Base-by-base conservation (phyloP, 2,113 vertebrate genomes). In the Paramisgurnus dabryanus region DNA sequence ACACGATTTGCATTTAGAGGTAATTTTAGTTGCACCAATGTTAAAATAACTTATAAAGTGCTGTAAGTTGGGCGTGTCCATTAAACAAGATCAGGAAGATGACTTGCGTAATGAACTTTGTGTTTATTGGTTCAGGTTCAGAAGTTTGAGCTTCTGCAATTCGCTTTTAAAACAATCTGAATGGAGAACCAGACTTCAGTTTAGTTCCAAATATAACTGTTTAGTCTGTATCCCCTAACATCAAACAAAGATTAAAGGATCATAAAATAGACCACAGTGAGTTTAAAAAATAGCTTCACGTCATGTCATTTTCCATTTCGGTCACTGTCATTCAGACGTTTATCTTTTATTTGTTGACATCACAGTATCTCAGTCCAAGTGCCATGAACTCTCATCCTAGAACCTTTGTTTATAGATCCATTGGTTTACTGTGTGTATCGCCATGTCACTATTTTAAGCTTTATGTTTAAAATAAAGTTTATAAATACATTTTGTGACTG, bases 241-340 rank as follows among this genome's bases (percentile, higher is more conserved):
- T 15, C 73, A 39, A 18, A 75, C 72, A 75, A 34, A 75, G 73
- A 75, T 75, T 73, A 75, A 47, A 13, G 58, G 58, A 75, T 63
- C 58, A 50, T 58, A 64, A 64, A 74, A 75, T 75, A 75, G 73
- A 75, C 13, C 58, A 64, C 43, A 49, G 41, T 34, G 12, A 34
- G 57, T 75, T 43, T 34, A 43, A 75, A 72, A 50, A 75, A 75
- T 75, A 75, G 73, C 73, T 75, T 60, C 27, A 39, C 27, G 43
- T 34, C 49, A 64, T 60, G 1, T 64, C 8, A 75, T 64, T 75
- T 75, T 75, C 73, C 58, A 64, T 6, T 75, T 49, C 43, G 18
- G 58, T 75, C 57, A 39, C 12, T 64, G 57, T 45, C 43, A 12
- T 50, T 34, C 40, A 34, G 41, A 49, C 49, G 18, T 75, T 39